Base-by-base conservation (phyloP, 2,113 vertebrate genomes). In the Albula glossodonta region DNA sequence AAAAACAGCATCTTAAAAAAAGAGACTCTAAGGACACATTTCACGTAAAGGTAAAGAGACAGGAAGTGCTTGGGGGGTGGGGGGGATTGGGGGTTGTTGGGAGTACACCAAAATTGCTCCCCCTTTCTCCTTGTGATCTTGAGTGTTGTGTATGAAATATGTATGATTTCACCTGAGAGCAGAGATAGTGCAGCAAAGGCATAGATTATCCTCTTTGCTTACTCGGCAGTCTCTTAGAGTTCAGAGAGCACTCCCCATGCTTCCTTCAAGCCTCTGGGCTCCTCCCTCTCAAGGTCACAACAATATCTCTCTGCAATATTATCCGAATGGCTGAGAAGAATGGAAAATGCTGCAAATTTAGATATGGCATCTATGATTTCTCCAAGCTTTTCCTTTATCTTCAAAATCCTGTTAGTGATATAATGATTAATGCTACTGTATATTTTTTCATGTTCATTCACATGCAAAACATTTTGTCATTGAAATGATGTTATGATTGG, bases 221-320 rank as follows among this genome's bases (percentile, higher is more conserved):
- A 74, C 22, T 31, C 5, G 8, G 70, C 70, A 74, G 22, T n/a
- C 22, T 31, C 8, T 74, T n/a, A 2, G 70, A 22, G 60, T 63
- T 63, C 63, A 70, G 17, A 70, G 22, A 60, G 56, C 56, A 13
- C 60, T 22, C 60, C 60, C 5, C 22, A 22, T 6, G 63, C 63
- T 22, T 70, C 22, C 63, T n/a, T 3, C 19, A n/a, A 22, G 4
- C 70, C n/a, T n/a, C n/a, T n/a, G 31, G 22, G 22, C 22, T 74
- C n/a, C 70, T 74, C n/a, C 70, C n/a, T n/a, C n/a, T 9, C n/a
- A 74, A 74, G 70, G 70, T 74, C 70, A 74, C 70, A 74, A n/a
- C 2, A n/a, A 74, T 31, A 5, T 74, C n/a, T 31, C 9, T 74
- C 63, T n/a, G 8, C 63, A 17, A 22, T 5, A n/a, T n/a, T 70